A percentile compares a stretch with the other conserved stretches of the same genome.
Evolutionary conservation across 2,888 invertebrate species (phyloP).

Genomic region (Perdita meconis): DNA sequence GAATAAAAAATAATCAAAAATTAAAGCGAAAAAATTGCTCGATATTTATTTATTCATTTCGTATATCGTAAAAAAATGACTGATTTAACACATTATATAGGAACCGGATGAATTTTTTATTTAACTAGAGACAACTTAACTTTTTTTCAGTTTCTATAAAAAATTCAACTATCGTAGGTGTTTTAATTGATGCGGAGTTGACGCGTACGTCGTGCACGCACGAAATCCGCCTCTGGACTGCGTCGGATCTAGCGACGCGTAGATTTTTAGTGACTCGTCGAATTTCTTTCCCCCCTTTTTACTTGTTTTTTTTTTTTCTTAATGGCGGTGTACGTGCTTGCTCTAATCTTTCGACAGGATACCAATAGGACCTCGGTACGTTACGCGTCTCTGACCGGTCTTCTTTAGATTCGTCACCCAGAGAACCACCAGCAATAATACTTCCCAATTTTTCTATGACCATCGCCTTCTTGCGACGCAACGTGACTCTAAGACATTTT

Average conservation of each 20-base stretch:
- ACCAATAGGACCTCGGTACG: conserved; percentile 15
- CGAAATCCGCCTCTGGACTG: conserved; percentile 58
- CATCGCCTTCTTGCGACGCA: too few species aligned
- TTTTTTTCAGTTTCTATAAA: conserved; percentile 34
- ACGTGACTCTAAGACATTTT: background rate
- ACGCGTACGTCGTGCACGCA: conserved; percentile 46
- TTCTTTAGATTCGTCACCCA: conserved; percentile 7
- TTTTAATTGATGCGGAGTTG: conserved; percentile 40
- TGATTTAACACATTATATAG: conserved; percentile 45
- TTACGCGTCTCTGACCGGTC: conserved; percentile 32
- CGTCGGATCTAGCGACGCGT: conserved; percentile 43
- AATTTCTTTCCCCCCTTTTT: conserved; percentile 16
- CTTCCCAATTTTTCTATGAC: background rate
- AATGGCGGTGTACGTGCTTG: conserved; percentile 9
- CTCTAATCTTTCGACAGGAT: conserved; percentile 15
- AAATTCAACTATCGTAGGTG: conserved; percentile 25
- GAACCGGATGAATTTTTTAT: conserved; percentile 48
- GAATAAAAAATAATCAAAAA: conserved; percentile 29
- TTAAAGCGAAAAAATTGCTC: conserved; percentile 41
- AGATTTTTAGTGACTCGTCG: conserved; percentile 6
- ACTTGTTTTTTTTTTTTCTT: too few species aligned
- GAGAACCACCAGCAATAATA: conserved; percentile 1
- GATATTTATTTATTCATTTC: conserved; percentile 51
- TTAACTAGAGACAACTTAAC: conserved; percentile 18
- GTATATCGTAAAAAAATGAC: conserved; percentile 51